Base-by-base conservation (phyloP, 2,797 vertebrate species). In the Sebastes vulpes region DNA sequence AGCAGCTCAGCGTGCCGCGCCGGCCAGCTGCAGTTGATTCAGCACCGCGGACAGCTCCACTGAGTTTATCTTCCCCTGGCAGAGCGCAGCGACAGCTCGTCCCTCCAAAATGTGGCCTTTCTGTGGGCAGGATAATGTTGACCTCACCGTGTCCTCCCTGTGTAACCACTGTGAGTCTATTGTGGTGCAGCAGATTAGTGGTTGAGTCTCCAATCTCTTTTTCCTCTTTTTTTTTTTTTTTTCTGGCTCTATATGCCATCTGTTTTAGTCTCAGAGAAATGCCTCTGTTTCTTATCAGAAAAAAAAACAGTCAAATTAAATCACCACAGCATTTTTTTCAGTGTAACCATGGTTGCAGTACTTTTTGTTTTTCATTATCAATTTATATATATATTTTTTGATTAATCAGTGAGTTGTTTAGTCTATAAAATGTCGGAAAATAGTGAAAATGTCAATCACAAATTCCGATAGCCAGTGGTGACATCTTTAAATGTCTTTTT, bases 21-120 rank as follows among this genome's bases (percentile, higher is more conserved):
- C 5, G 16, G 58, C 66, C 80, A 18, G 3, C 74, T 65, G 84
- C 59, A 23, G 76, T 78, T 3, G 70, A 46, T 93, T 91, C 92
- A 95, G 93, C 85, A 95, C 93, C 89, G 18, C 0, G 83, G 94
- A 92, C 90, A 95, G 94, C 84, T 87, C 89, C 90, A 11, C 71
- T 29, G 59, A 72, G 74, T 48, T 83, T 29, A 77, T 70, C 79
- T 83, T 65, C 67, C 67, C 35, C 77, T 63, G 75, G 53, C 85
- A 72, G 72, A 65, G 35, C 2, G 59, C 67, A 72, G 82, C 6
- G 23, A 57, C 74, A 67, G 67, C 80, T 72, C 69, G 26, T 75
- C 75, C 57, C 26, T 82, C 76, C 75, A 46, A 65, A 82, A 75
- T 50, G 77, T 69, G 72, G 25, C 53, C 31, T 79, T 69, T 89